Base-by-base conservation (phyloP, 2,113 vertebrate species). In the Colius striatus region DNA sequence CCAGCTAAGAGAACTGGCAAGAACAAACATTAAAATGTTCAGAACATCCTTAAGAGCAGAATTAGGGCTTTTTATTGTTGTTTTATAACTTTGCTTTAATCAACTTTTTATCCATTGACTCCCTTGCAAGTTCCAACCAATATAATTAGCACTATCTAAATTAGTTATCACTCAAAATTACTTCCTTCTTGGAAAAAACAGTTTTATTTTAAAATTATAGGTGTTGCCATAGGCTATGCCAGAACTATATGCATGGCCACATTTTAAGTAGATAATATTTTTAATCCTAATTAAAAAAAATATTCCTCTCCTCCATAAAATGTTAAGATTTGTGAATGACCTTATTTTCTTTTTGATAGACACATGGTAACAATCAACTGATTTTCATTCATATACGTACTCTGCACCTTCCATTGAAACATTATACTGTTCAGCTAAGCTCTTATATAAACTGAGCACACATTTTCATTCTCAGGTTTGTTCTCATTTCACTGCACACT, bases 61-160 rank as follows among this genome's bases (percentile, higher is more conserved):
- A 72, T 95, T 94, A 90, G 77, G 91, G 85, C 26, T 95, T 91
- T 93, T 95, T 87, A 86, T 87, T 93, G 96, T 98, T 97, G 95
- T 96, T 96, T 95, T 93, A 94, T 97, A 98, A 97, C 94, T 97
- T 97, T 93, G 45, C 89, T 95, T 93, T 98, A 98, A 98, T 98
- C 97, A 97, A 97, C 84, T 95, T 97, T 90, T 93, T 95, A 96
- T 96, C 95, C 94, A 90, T 50, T 92, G 89, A 76, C 87, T 97
- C 79, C 71, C 61, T 95, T 95, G 89, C 90, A 95, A 97, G 89
- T 92, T 93, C 95, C 89, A 91, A 93, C 95, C 97, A 98, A 97
- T 96, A 98, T 97, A 98, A 98, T 98, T 98, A 98, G 94, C 82
- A 63, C 96, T 98, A 98, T 98, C 98, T 98, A 98, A 98, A 98